Base-by-base conservation (phyloP, 2,888 invertebrate genomes). In the Apocheima hispidaria region DNA sequence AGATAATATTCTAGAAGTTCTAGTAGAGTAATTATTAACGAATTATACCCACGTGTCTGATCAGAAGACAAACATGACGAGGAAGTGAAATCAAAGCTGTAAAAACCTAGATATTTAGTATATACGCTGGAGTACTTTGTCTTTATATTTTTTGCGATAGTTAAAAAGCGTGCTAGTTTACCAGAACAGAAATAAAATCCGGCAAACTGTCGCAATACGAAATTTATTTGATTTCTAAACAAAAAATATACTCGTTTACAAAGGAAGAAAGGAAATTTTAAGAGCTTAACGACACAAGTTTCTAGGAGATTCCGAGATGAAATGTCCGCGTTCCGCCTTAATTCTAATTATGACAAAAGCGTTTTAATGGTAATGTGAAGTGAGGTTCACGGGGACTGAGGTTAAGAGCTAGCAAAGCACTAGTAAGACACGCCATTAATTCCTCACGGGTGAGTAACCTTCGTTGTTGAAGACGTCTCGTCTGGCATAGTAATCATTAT, bases 401-500 rank as follows among this genome's bases (percentile, higher is more conserved):
- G 82, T 83, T 81, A 81, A 87, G 82, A 77, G 79, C 80, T 77
- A 77, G 73, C 77, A 78, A 84, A 78, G 82, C 80, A 81, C 81
- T 83, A 83, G 77, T 74, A 77, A 82, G 80, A 78, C 81, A 71
- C 70, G 79, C 85, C 84, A 88, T 90, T 89, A 87, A 86, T 87
- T 88, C 84, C 79, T 80, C 76, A 78, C 75, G 80, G 90, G 89
- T 90, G 87, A 90, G 89, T 77, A 82, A 85, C 88, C 91, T 83
- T 78, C 73, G 74, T 70, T 18, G 75, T 81, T 75, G 78, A 75
- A 82, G 81, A 77, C 78, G 78, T 78, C 83, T 81, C 79, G 89
- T 84, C 86, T 86, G 83, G 90, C 87, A 91, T 91, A 88, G 83
- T 83, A 91, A 90, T 89, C 84, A 81, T 83, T 87, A 78, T 82